Evolutionary conservation across 2,888 invertebrate species (phyloP).

Genomic region (Dryadula phaetusa): DNA sequence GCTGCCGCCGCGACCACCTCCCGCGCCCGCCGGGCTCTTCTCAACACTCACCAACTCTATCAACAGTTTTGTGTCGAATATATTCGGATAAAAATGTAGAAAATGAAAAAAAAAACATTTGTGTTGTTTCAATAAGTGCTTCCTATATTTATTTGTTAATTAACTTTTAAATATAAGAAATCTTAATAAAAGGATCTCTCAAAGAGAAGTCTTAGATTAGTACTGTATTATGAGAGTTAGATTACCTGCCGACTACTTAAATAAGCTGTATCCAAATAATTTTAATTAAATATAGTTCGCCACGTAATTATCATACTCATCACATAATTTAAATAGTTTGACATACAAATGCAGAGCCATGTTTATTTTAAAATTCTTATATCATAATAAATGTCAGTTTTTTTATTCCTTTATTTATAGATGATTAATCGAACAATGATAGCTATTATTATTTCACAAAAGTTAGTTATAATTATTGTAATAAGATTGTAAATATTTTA

Average conservation of each 20-base stretch:
- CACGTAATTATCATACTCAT: too few species aligned
- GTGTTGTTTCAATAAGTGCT: not conserved
- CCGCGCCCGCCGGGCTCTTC: constrained; percentile 86
- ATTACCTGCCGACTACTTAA: constrained; percentile 43
- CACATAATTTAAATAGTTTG: too few species aligned
- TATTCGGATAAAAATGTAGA: constrained; percentile 85
- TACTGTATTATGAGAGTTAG: constrained; percentile 1
- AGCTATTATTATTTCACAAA: not conserved
- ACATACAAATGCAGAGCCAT: constrained; percentile 1
- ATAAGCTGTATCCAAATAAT: constrained; percentile 25
- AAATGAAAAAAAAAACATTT: not conserved
- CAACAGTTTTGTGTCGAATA: constrained; percentile 90
- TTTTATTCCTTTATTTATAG: not conserved
- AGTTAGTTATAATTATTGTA: too few species aligned
- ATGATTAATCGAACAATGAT: not conserved
- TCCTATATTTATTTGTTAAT: constrained; percentile 17
- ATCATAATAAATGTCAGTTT: not conserved
- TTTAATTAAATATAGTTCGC: not conserved
- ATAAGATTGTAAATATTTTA: constrained; percentile 17
- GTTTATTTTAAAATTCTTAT: not conserved
- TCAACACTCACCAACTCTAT: constrained; percentile 91
- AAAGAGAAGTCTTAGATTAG: not conserved
- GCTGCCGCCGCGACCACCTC: constrained; percentile 73
- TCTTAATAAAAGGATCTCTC: constrained; percentile 15
- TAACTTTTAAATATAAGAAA: not conserved